These are phyloP conservation scores for Sitophilus oryzae DNA, from an alignment of 1,140 invertebrate genomes.

Conservation along the genomic window DNA sequence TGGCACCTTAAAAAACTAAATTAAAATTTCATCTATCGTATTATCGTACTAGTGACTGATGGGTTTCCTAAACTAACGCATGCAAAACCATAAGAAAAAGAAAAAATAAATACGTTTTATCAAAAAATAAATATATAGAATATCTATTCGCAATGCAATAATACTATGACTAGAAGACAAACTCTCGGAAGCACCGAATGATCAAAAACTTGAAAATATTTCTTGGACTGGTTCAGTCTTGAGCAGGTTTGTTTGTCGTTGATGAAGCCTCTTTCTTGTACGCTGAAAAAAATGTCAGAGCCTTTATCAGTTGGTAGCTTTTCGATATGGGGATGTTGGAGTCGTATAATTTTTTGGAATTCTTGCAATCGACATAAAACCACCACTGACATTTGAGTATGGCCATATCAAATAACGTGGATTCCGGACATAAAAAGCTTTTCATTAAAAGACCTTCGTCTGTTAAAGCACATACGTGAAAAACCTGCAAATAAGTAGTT, in stretches of 20 bases:
- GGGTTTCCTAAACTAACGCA: neutral
- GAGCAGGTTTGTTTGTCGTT: constrained; percentile 10
- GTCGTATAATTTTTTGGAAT: constrained; percentile 71
- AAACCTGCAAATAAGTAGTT: constrained; percentile 57
- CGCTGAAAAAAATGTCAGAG: constrained; percentile 76
- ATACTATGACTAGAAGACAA: constrained; percentile 12
- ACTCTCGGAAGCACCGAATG: no score
- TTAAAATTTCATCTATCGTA: no score
- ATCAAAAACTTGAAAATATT: no score
- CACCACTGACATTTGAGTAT: constrained; percentile 89
- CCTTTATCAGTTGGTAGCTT: constrained; percentile 86
- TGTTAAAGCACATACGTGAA: constrained; percentile 84
- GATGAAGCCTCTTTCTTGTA: constrained; percentile 59
- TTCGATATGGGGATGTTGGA: constrained; percentile 86
- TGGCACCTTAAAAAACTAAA: neutral
- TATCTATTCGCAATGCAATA: constrained; percentile 1
- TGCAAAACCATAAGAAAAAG: neutral
- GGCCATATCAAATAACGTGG: constrained; percentile 81
- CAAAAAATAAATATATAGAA: neutral
- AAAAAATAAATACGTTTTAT: neutral
- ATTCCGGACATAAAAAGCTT: constrained; percentile 82
- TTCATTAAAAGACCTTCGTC: constrained; percentile 83
- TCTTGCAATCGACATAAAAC: constrained; percentile 85
- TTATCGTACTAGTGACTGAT: neutral
- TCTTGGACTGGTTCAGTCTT: constrained; percentile 18